Evolutionary conservation across 37 sponge, comb jelly and placozoan genomes (phyloP).

Genomic region (Beroe forskalii): DNA sequence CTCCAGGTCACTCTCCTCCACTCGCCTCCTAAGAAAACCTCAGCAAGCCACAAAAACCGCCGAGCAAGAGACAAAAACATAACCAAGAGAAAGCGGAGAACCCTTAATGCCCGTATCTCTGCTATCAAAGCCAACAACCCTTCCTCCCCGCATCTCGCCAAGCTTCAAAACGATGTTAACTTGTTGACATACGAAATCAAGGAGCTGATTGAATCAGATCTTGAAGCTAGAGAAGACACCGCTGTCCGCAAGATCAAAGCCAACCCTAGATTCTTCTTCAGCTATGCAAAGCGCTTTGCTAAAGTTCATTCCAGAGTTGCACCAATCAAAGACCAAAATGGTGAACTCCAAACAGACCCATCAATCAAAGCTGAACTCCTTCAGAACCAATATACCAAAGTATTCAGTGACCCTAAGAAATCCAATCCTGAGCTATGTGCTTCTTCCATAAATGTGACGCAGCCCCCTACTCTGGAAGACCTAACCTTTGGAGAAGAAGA

Average conservation of each 20-base stretch:
- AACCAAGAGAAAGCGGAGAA: not conserved
- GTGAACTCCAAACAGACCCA: not conserved
- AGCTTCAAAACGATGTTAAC: not conserved
- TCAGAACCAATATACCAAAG: not conserved
- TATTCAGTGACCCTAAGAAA: not conserved
- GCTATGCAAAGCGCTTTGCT: not conserved
- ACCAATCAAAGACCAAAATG: not conserved
- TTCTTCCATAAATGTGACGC: too few species aligned
- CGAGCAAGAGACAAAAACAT: not conserved
- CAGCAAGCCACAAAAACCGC: not conserved
- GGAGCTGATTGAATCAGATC: not conserved
- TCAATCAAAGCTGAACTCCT: not conserved
- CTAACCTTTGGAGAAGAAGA: too few species aligned
- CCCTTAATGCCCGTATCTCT: not conserved
- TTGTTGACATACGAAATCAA: not conserved
- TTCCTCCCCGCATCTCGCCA: not conserved
- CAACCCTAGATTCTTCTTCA: not conserved
- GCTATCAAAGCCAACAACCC: not conserved
- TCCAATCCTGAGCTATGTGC: too few species aligned
- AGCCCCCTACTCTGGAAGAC: too few species aligned
- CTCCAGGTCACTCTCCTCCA: not conserved
- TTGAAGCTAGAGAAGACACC: not conserved
- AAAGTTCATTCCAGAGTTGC: not conserved
- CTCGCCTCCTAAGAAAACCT: not conserved
- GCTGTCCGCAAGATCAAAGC: not conserved